Evolutionary conservation across 2,113 vertebrate genomes (phyloP).

Genomic region (Triplophysa rosa): DNA sequence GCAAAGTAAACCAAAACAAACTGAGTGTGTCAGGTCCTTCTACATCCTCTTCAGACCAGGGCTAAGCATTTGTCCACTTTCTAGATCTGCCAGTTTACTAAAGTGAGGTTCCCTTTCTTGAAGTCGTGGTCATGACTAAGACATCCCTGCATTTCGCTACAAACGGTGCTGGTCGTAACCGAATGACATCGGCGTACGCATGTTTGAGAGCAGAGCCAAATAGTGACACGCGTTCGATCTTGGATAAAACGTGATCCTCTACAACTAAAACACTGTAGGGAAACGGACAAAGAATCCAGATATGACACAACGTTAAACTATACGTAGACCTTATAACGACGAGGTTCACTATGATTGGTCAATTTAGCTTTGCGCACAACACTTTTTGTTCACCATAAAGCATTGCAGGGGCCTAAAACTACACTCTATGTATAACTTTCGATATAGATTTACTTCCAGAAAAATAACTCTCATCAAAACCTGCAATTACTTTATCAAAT

Average conservation of each 20-base stretch:
- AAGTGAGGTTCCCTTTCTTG: conserved; percentile 19
- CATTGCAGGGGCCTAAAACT: conserved; percentile 21
- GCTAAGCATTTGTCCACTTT: conserved; percentile 6
- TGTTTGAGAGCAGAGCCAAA: neutral
- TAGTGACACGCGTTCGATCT: neutral
- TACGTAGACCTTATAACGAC: neutral
- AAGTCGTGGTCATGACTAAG: neutral
- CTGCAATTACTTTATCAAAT: conserved; percentile 53
- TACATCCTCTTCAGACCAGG: neutral
- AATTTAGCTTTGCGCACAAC: conserved; percentile 29
- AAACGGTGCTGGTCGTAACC: neutral
- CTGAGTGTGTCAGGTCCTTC: conserved; percentile 40
- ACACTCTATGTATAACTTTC: conserved; percentile 23
- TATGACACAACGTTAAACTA: neutral
- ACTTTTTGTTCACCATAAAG: conserved; percentile 35
- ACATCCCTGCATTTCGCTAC: conserved; percentile 19
- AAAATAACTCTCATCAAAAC: conserved; percentile 54
- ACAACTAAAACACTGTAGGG: conserved; percentile 39
- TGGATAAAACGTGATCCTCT: conserved; percentile 7
- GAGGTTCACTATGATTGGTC: conserved; percentile 17
- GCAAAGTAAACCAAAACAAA: conserved; percentile 58
- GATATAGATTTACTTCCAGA: conserved; percentile 45
- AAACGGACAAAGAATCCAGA: neutral
- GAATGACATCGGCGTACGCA: neutral
- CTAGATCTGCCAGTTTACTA: neutral